Evolutionary conservation across 2,797 vertebrate genomes (phyloP), one percentile per base, ranked within the genome.

Genomic region (Coendou prehensilis): DNA sequence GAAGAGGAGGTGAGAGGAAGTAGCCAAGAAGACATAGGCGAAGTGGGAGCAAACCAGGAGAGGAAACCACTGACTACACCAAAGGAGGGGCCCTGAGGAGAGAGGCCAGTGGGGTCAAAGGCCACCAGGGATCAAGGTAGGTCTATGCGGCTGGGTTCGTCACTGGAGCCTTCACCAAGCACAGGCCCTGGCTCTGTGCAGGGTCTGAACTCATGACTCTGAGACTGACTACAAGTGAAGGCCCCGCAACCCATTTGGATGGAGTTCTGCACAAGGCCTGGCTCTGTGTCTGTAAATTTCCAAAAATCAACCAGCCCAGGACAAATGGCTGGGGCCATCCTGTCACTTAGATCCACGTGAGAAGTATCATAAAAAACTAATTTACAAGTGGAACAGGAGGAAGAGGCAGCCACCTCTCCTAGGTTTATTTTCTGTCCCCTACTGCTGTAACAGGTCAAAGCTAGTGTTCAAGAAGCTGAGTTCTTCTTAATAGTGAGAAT

Each of bases 391-490:
- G 84, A 88, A 78, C 69, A 63, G 52, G 61, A 59, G 30, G 59
- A 91, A 61, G 37, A 79, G n/a, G 57, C 37, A 41, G n/a, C 47
- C 69, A 63, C 86, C 56, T 91, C 33, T 11, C 56, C 87, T n/a
- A 59, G 85, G 69, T 47, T 59, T 76, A 41, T n/a, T 64, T 93
- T 71, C 80, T 76, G 7, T 83, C 30, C 59, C 47, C 75, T 87
- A 13, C 41, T 73, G 80, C 87, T 63, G 47, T 86, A 82, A 92
- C 30, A 71, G 92, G 76, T 96, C 96, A 80, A 59, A 69, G 92
- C 86, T 80, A 45, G 50, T 82, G 86, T 89, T 89, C 88, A 93
- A 67, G 84, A 96, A 92, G 63, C 54, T 11, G 59, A 63, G 80
- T 82, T 78, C 92, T 95, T 78, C 61, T 50, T 86, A 86, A 89